phyloP scores from a whole-genome alignment of 2,797 vertebrate genomes.

The Hephaestus fuliginosus region DNA sequence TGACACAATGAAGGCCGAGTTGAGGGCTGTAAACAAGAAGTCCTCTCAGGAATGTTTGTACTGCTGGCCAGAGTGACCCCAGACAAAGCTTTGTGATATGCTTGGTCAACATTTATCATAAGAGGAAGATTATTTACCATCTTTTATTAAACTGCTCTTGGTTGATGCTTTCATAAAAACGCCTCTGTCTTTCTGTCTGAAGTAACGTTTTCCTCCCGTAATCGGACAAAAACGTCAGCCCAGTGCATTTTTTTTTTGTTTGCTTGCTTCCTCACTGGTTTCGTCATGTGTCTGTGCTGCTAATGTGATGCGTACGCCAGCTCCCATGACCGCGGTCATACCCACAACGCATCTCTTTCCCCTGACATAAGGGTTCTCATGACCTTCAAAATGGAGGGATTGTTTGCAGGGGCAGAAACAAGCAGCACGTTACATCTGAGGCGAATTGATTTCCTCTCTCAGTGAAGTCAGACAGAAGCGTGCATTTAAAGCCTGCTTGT shows the following conservation, averaged over 20 bases:
- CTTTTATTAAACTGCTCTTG: conserved; percentile 6
- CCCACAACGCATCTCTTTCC: conserved; percentile 45
- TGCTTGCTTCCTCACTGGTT: conserved; percentile 34
- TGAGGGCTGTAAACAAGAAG: conserved; percentile 43
- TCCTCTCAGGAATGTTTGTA: conserved; percentile 56
- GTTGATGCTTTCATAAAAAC: conserved; percentile 23
- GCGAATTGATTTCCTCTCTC: conserved; percentile 19
- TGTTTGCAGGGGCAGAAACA: conserved; percentile 54
- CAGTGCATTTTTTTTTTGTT: conserved; percentile 29
- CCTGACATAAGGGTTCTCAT: conserved; percentile 64
- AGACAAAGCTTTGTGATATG: conserved; percentile 59
- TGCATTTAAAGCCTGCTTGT: not conserved
- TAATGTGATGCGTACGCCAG: conserved; percentile 76
- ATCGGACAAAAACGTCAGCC: conserved; percentile 14
- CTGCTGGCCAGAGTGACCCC: conserved; percentile 38
- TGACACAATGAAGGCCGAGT: conserved; percentile 18
- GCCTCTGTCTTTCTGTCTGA: not conserved
- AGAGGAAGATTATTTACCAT: conserved; percentile 19
- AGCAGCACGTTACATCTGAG: conserved; percentile 24
- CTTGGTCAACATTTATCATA: conserved; percentile 5
- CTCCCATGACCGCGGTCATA: conserved; percentile 74
- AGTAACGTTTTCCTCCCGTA: conserved; percentile 15
- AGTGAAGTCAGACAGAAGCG: not conserved
- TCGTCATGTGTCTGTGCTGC: conserved; percentile 75
- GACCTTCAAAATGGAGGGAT: conserved; percentile 66